These are phyloP conservation scores for Scaptomyza polygonia DNA, from an alignment of 2,888 invertebrate species.

Conservation along the genomic window DNA sequence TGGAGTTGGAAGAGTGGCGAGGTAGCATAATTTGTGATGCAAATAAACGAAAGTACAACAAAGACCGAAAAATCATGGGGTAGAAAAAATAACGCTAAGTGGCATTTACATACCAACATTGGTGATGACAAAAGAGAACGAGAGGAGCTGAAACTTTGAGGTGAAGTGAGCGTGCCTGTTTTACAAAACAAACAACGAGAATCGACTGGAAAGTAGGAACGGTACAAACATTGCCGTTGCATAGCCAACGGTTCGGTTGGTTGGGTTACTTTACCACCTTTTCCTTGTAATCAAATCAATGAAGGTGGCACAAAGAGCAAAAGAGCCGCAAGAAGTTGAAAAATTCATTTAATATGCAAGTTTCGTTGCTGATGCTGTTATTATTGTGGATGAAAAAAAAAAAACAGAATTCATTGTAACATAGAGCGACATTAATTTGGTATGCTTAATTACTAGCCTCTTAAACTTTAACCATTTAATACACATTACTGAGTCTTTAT, in stretches of 20 bases:
- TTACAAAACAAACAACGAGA: conserved; percentile 74
- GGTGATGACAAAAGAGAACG: conserved; percentile 25
- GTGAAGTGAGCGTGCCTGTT: conserved; percentile 68
- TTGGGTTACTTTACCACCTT: conserved; percentile 9
- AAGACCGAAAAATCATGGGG: conserved; percentile 65
- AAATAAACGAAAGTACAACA: conserved; percentile 71
- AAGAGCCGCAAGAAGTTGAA: conserved; percentile 37
- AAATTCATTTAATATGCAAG: conserved; percentile 62
- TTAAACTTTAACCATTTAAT: conserved; percentile 29
- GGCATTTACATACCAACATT: conserved; percentile 68
- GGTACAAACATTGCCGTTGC: conserved; percentile 76
- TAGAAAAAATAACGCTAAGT: conserved; percentile 70
- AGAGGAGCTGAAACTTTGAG: conserved; percentile 12
- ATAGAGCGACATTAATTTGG: conserved; percentile 21
- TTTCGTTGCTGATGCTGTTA: conserved; percentile 1
- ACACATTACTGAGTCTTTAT: conserved; percentile 36
- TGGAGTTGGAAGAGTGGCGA: conserved; percentile 39
- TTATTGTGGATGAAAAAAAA: conserved; percentile 28
- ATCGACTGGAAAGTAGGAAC: conserved; percentile 56
- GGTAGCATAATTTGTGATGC: conserved; percentile 68
- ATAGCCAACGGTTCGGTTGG: conserved; percentile 56
- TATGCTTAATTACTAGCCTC: conserved; percentile 57
- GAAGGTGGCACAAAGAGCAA: conserved; percentile 57
- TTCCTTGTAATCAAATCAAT: conserved; percentile 64
- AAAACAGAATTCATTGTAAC: not conserved